A percentile compares a stretch with the other conserved stretches of the same genome.
phyloP scores from a whole-genome alignment of 2,113 vertebrate species.

The Calyptomena viridis region DNA sequence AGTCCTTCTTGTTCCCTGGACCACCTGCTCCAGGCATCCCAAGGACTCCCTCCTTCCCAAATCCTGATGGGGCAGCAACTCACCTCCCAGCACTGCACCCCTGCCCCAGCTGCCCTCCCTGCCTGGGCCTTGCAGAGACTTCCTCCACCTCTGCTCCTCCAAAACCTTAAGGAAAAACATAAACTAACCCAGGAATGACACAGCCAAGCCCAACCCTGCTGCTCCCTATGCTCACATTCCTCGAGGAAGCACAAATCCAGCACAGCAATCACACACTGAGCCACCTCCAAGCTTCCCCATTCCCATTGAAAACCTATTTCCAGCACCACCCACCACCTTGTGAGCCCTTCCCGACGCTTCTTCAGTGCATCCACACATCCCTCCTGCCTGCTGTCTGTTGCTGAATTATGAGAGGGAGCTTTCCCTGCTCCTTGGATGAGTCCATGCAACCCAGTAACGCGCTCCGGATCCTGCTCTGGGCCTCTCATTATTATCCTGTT shows the following conservation, averaged over 20 bases:
- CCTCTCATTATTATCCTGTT: not conserved
- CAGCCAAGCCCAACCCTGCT: not conserved
- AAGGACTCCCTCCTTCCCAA: not conserved
- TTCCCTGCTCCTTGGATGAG: not conserved
- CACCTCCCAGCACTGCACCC: not conserved
- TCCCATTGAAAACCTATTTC: not conserved
- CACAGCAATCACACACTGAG: rapidly evolving
- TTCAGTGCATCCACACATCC: rapidly evolving
- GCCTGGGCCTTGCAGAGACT: not conserved
- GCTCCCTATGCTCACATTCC: rapidly evolving
- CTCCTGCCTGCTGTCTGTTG: not conserved
- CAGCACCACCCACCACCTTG: not conserved
- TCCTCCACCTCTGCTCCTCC: not conserved
- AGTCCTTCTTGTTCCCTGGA: not conserved
- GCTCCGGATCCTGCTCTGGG: not conserved
- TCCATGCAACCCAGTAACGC: rapidly evolving
- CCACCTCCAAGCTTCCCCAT: not conserved
- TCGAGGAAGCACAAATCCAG: not conserved
- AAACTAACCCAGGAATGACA: not conserved
- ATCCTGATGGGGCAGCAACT: not conserved
- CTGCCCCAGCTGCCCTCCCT: not conserved
- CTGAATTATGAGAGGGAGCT: not conserved
- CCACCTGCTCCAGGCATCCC: rapidly evolving
- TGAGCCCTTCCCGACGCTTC: not conserved
- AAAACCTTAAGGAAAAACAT: not conserved